A percentile compares a stretch with the other conserved stretches of the same genome.
phyloP scores from a whole-genome alignment of 2,113 vertebrate species.

The Ctenodactylus gundi region DNA sequence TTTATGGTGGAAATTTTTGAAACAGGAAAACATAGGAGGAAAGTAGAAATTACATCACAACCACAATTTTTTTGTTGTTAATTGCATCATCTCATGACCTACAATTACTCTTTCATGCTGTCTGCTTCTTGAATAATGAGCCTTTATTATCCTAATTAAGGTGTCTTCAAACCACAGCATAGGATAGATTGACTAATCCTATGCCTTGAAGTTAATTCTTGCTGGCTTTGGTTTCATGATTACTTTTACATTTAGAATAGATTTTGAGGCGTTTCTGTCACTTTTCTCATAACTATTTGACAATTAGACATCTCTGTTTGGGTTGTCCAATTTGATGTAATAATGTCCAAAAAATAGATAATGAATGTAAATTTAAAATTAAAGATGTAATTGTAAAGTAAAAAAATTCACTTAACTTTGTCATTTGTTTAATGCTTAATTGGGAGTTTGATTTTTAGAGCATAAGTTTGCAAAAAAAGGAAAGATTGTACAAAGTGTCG shows the following conservation, averaged over 20 bases:
- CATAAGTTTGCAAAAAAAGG: slow-evolving; percentile 10
- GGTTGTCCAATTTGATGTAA: not conserved
- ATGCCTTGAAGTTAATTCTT: not conserved
- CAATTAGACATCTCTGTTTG: not conserved
- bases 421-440: not conserved
- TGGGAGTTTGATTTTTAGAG: slow-evolving; percentile 30
- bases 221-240: not conserved
- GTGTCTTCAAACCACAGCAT: not conserved
- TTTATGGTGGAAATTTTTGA: not conserved
- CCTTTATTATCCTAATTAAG: not conserved
- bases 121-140: not conserved
- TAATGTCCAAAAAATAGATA: not conserved
- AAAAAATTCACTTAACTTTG: not conserved
- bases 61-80: not conserved
- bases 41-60: not conserved
- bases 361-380: not conserved
- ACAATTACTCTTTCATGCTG: not conserved
- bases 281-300: not conserved
- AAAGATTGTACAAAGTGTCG: not conserved
- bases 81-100: not conserved
- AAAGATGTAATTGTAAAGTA: not conserved
- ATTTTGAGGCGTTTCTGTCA: not conserved
- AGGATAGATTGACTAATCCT: not conserved
- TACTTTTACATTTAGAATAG: not conserved
- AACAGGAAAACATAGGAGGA: not conserved